Evolutionary conservation across 2,113 vertebrate species (phyloP).

Genomic region (Atherinomorus stipes): DNA sequence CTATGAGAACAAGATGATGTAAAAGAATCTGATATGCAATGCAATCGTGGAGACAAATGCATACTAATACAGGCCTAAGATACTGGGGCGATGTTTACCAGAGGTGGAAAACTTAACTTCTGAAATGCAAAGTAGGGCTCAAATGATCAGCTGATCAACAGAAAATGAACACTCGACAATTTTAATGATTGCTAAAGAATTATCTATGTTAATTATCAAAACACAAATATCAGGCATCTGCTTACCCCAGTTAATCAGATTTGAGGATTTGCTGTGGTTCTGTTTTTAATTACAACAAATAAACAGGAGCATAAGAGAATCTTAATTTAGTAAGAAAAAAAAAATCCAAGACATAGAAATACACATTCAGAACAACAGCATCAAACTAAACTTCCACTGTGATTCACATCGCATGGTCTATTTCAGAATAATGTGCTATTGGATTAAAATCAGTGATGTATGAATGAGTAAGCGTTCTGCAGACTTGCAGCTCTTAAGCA

Average conservation of each 20-base stretch:
- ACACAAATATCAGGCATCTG: background rate
- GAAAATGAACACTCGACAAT: background rate
- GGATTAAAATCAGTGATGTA: slow-evolving; percentile 1
- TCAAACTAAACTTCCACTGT: slow-evolving; percentile 2
- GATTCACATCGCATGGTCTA: background rate
- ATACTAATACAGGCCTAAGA: slow-evolving; percentile 27
- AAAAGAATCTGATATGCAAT: slow-evolving; percentile 58
- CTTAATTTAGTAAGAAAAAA: background rate
- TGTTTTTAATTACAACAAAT: background rate
- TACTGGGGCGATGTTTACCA: background rate
- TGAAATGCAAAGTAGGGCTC: no score
- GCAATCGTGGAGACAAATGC: slow-evolving; percentile 39
- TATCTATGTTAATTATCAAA: background rate
- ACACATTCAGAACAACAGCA: background rate
- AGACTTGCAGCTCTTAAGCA: slow-evolving; percentile 1
- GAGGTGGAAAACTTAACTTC: background rate
- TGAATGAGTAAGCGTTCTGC: background rate
- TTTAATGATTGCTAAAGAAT: background rate
- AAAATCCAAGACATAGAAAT: background rate
- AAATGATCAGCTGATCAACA: background rate
- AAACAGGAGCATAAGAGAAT: background rate
- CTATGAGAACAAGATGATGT: slow-evolving; percentile 62
- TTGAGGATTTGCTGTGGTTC: background rate
- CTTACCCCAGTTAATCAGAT: slow-evolving; percentile 9
- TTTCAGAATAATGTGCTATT: background rate